These are phyloP conservation scores for Callionymus lyra DNA, from an alignment of 2,113 vertebrate species.

Conservation along the genomic window DNA sequence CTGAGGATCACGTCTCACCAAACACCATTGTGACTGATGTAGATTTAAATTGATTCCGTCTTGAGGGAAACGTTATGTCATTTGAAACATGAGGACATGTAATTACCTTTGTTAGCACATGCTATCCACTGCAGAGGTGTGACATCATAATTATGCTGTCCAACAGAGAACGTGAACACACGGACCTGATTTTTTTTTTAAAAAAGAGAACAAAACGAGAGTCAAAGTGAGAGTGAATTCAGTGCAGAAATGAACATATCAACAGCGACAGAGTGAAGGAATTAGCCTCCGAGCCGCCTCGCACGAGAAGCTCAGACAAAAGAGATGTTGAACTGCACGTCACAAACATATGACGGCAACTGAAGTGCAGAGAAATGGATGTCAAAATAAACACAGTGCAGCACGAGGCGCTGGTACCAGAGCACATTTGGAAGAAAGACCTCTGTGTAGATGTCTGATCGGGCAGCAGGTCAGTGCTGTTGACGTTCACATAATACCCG, in stretches of 20 bases:
- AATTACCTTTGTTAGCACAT: slow-evolving; percentile 89
- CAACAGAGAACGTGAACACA: slow-evolving; percentile 96
- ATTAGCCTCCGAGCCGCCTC: slow-evolving; percentile 14
- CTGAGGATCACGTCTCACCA: too few relatives aligned
- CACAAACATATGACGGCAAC: slow-evolving; percentile 26
- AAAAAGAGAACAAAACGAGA: slow-evolving; percentile 1
- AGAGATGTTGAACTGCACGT: slow-evolving; percentile 28
- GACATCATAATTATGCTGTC: slow-evolving; percentile 95
- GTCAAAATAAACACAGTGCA: slow-evolving; percentile 21
- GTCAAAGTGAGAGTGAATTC: not conserved
- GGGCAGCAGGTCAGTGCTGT: slow-evolving; percentile 50
- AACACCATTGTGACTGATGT: too few relatives aligned
- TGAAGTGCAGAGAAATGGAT: slow-evolving; percentile 8
- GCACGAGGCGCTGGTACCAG: slow-evolving; percentile 29
- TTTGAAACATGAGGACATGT: too few relatives aligned
- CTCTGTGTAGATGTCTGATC: slow-evolving; percentile 55
- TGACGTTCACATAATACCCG: slow-evolving; percentile 35
- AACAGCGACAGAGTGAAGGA: slow-evolving; percentile 1
- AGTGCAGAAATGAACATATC: not conserved
- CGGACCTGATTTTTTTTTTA: too few relatives aligned
- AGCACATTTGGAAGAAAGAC: slow-evolving; percentile 16
- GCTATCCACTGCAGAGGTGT: slow-evolving; percentile 97
- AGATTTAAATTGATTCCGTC: too few relatives aligned
- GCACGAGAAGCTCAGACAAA: slow-evolving; percentile 7
- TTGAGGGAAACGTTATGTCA: too few relatives aligned